Base-by-base conservation (phyloP, 2,113 vertebrate genomes). In the Psammodynastes pulverulentus region DNA sequence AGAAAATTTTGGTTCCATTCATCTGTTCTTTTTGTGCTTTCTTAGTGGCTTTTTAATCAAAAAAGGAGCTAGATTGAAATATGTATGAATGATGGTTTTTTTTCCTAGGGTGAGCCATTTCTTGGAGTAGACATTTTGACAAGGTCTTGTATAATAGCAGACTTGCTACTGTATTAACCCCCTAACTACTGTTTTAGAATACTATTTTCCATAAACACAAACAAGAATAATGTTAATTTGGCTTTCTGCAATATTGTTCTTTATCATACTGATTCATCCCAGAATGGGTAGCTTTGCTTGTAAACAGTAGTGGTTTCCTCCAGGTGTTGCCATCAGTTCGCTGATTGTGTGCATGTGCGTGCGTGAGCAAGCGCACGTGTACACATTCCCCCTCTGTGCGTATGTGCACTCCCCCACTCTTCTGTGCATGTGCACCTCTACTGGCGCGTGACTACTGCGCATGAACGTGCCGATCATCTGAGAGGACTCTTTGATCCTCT, bases 131-230 rank as follows among this genome's bases (percentile, higher is more conserved):
- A n/a, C 26, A 15, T 67, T 67, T 67, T n/a, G 58, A 67, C 58
- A 67, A 67, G 58, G 29, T 67, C 29, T 10, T 67, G 29, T n/a
- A 67, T 67, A 67, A 67, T 67, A n/a, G 58, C 29, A n/a, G 58
- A 67, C 29, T n/a, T 1, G 4, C 58, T 5, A 67, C 12, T 67
- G 0, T 62, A 62, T 67, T 67, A 67, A 67, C 12, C 29, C 58
- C 10, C 34, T 72, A 39, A 49, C 1, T 39, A 26, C 39, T 85
- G 89, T 94, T 93, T 48, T 49, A 49, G 51, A 43, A 94, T 93
- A 96, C 39, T 48, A 89, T 90, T 95, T 94, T 94, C 52, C 53
- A 58, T 7, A 86, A 92, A 84, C 24, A 96, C 95, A 95, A 53
- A 89, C 93, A 54, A 89, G 84, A 92, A 79, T 67, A 92, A 94